Evolutionary conservation across 2,888 invertebrate genomes (phyloP).

Genomic region (Emmelina monodactyla): DNA sequence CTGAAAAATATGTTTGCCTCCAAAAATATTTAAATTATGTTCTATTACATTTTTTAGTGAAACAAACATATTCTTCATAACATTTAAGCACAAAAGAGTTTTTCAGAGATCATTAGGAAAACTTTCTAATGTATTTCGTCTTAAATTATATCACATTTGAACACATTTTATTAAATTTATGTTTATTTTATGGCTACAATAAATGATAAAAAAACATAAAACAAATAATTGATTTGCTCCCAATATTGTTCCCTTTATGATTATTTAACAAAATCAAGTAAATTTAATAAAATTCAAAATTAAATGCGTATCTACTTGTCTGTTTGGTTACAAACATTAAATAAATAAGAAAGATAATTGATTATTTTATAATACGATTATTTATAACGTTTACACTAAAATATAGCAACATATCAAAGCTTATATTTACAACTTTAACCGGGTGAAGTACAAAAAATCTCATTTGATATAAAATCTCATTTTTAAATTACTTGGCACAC

Average conservation of each 20-base stretch:
- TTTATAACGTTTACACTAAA: neutral
- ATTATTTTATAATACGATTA: too few species aligned
- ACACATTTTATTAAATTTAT: slow-evolving; percentile 53
- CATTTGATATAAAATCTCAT: too few species aligned
- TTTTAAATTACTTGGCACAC: slow-evolving; percentile 53
- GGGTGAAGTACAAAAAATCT: too few species aligned
- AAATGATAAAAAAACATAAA: slow-evolving; percentile 17
- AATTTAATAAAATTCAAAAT: neutral
- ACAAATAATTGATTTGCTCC: slow-evolving; percentile 25
- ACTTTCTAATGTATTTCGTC: slow-evolving; percentile 47
- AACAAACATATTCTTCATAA: too few species aligned
- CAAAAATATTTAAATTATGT: too few species aligned
- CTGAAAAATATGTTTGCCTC: too few species aligned
- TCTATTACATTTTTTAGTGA: too few species aligned
- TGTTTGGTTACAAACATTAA: too few species aligned
- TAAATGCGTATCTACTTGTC: neutral
- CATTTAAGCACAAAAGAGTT: slow-evolving; percentile 53
- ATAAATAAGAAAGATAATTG: too few species aligned
- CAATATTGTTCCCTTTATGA: slow-evolving; percentile 29
- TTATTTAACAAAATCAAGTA: neutral
- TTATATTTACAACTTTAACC: too few species aligned
- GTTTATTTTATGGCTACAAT: slow-evolving; percentile 21
- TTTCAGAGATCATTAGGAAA: slow-evolving; percentile 64
- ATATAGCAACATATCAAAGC: too few species aligned
- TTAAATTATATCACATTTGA: slow-evolving; percentile 65